Evolutionary conservation across 2,888 invertebrate genomes (phyloP).

Genomic region (Caenorhabditis sp.): DNA sequence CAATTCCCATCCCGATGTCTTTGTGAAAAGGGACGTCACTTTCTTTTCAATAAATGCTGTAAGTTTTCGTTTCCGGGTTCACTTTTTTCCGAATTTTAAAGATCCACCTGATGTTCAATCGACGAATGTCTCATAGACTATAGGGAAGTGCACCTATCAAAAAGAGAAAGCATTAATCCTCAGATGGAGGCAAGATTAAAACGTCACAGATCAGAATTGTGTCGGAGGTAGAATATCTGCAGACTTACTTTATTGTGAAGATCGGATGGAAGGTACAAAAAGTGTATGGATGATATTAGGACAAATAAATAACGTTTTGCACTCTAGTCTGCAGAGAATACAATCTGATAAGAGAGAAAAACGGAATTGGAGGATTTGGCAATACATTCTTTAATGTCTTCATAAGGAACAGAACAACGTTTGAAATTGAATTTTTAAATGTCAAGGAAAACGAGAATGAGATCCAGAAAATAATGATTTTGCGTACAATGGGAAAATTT

Average conservation of each 20-base stretch:
- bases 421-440: neutral
- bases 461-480: too few relatives aligned
- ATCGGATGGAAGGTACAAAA: slow-evolving; percentile 28
- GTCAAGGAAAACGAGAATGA: too few relatives aligned
- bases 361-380: neutral
- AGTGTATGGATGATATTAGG: neutral
- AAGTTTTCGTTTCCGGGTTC: slow-evolving; percentile 60
- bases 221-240: slow-evolving; percentile 19
- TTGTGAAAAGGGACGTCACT: slow-evolving; percentile 79
- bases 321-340: slow-evolving; percentile 2
- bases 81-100: slow-evolving; percentile 1
- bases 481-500: too few relatives aligned
- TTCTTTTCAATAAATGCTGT: slow-evolving; percentile 82
- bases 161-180: slow-evolving; percentile 16
- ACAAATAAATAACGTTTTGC: neutral
- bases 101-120: slow-evolving; percentile 4
- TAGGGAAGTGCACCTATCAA: slow-evolving; percentile 8
- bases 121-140: neutral
- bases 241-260: slow-evolving; percentile 17
- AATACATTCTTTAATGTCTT: neutral
- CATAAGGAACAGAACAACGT: neutral
- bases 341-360: neutral
- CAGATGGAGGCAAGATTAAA: slow-evolving; percentile 3
- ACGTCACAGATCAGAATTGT: slow-evolving; percentile 46
- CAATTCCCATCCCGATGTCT: slow-evolving; percentile 75